Base-by-base conservation (phyloP, 2,888 invertebrate species). In the Lasioglossum calceatum region DNA sequence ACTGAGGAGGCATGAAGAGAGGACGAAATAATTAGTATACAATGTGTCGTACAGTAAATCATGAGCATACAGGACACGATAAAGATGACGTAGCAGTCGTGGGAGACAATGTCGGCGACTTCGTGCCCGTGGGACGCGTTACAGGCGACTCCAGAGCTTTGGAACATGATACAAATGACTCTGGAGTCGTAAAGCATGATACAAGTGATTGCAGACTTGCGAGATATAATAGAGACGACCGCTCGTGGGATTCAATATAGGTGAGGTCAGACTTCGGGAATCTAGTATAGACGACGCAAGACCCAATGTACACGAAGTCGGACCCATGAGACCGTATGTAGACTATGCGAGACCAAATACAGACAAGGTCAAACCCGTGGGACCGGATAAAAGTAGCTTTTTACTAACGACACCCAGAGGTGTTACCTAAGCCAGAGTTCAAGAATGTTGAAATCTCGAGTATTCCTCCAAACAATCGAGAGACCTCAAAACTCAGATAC, bases 241-340 rank as follows among this genome's bases (percentile, higher is more conserved):
- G 14, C 42, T 71, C 42, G 39, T 71, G 71, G 42, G 71, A 71
- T 39, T n/a, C 71, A 19, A 71, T 71, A 71, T n/a, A 39, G 71
- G 12, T 42, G 71, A 71, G 39, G 39, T 71, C 71, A 71, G 42
- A 71, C 3, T 19, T n/a, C 39, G 14, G 14, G n/a, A 27, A 47
- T 23, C 4, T 4, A 16, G 54, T 73, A 16, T 12, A 4, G 67
- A 19, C 27, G 61, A 61, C 61, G 27, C 23, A 27, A 64, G 71
- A n/a, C 42, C 39, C 71, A 23, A 39, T 71, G 36, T 14, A 39
- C 23, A n/a, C 23, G 10, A 71, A n/a, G n/a, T 71, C 71, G 10
- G n/a, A 39, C 3, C 50, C 14, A 39, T 4, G 16, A 32, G 27
- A 39, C 32, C 4, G 8, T 8, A 54, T 64, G 14, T 16, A 4